Base-by-base conservation (phyloP, 2,888 invertebrate genomes). In the Phragmatobia fuliginosa region DNA sequence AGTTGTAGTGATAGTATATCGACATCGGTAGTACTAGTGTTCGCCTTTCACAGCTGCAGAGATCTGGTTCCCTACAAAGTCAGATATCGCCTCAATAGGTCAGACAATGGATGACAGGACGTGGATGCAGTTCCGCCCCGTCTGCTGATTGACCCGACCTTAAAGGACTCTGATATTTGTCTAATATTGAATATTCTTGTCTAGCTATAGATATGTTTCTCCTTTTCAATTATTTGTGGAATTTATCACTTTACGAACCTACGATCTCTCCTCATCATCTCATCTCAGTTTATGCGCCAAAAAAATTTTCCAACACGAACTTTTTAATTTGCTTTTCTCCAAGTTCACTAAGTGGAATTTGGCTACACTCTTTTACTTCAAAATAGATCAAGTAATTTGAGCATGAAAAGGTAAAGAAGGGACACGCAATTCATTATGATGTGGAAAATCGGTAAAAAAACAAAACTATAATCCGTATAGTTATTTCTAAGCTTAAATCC, bases 1-100 rank as follows among this genome's bases (percentile, higher is more conserved):
- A 49, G n/a, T 52, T 52, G 25, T 52, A 52, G 25, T 52, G 61
- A 25, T 63, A 32, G 49, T 32, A 28, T 52, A 64, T 52, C 33
- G 49, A 52, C 36, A 52, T 33, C 14, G 49, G 52, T 33, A 25
- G n/a, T n/a, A n/a, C n/a, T n/a, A n/a, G 25, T 52, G 52, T 52
- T 52, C 25, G 52, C 25, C 25, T 52, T 11, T 52, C 52, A 52
- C 52, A 52, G 52, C 52, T 52, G 52, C 52, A 52, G 52, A 52
- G 14, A 14, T 52, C 52, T 25, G 25, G 52, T 52, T 45, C 14
- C 49, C n/a, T 1, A 14, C 52, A 10, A 25, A 52, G 52, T 52
- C 11, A 52, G 52, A 52, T 52, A 52, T 52, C 52, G 25, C 5
- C 25, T 25, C 52, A 52, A 52, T 52, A 25, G 52, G 52, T 52